Conservation (phyloP, 35 echinoderm and acorn worm species). For the Strongylocentrotus purpuratus region DNA sequence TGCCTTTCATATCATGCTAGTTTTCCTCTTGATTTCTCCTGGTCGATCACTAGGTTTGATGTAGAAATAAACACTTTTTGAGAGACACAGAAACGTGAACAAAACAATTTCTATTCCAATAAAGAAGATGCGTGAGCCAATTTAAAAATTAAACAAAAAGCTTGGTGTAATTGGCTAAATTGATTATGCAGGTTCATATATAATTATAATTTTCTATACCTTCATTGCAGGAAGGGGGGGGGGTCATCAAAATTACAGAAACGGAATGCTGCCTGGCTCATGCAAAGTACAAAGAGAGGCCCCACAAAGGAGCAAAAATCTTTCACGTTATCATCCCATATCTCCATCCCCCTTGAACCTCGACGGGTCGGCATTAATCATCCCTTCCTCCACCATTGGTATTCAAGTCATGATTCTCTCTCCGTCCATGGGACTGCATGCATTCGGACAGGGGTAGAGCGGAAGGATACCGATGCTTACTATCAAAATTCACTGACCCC, state of each 20-base stretch:
- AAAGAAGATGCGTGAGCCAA: too few relatives aligned
- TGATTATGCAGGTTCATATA: too few relatives aligned
- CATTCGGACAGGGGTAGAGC: not conserved
- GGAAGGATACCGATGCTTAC: not conserved
- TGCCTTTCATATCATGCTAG: too few relatives aligned
- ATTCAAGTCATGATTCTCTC: not conserved
- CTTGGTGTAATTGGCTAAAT: too few relatives aligned
- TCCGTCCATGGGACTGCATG: not conserved
- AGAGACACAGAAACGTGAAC: too few relatives aligned
- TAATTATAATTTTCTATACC: too few relatives aligned
- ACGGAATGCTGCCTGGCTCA: not conserved
- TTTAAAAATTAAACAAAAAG: too few relatives aligned
- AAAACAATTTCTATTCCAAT: too few relatives aligned
- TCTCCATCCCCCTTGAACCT: not conserved
- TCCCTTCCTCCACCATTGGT: not conserved
- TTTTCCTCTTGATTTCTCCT: too few relatives aligned
- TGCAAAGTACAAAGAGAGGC: not conserved
- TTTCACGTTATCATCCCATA: not conserved
- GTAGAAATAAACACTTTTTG: too few relatives aligned
- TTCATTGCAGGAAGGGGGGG: too few relatives aligned
- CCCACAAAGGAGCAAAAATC: not conserved
- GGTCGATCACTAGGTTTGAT: too few relatives aligned
- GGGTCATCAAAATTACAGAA: not conserved
- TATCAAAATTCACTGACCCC: conserved; percentile 11
- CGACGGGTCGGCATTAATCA: not conserved